Conservation (phyloP, 2,797 vertebrate species). For the Epinephelus malabaricus region DNA sequence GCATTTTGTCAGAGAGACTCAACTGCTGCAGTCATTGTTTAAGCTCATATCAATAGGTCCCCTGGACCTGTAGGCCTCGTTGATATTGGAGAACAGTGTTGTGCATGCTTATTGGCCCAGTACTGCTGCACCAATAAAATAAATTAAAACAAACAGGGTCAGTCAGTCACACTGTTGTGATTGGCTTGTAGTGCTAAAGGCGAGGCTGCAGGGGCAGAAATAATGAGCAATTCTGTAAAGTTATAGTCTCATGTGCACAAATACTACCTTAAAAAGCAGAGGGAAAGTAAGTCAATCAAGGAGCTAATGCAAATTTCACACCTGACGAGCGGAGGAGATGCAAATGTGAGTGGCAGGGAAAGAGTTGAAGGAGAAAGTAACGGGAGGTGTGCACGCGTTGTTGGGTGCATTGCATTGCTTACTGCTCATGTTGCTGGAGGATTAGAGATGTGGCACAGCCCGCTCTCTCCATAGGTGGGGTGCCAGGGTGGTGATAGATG, state of each 20-base stretch:
- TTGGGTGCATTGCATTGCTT: constrained; percentile 35
- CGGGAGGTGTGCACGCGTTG: constrained; percentile 22
- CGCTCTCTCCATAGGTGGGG: constrained; percentile 68
- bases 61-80: constrained; percentile 2
- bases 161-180: constrained; percentile 26
- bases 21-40: constrained; percentile 32
- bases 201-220: constrained; percentile 49
- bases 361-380: constrained; percentile 38
- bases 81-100: constrained; percentile 27
- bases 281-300: constrained; percentile 40
- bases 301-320: constrained; percentile 58
- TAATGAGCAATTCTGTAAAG: constrained; percentile 57
- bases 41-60: constrained; percentile 22
- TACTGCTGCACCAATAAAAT: constrained; percentile 32
- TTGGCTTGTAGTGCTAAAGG: constrained; percentile 46
- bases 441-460: constrained; percentile 53
- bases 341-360: constrained; percentile 33
- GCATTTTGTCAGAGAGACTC: constrained; percentile 26
- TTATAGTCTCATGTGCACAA: constrained; percentile 22
- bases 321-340: constrained; percentile 56
- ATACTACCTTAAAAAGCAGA: constrained; percentile 25
- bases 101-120: constrained; percentile 16
- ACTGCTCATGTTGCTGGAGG: constrained; percentile 47
- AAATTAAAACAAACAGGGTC: constrained; percentile 36
- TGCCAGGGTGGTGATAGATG: constrained; percentile 73